Conservation (phyloP, 2,113 vertebrate genomes). For the Forbesichthys agassizii region DNA sequence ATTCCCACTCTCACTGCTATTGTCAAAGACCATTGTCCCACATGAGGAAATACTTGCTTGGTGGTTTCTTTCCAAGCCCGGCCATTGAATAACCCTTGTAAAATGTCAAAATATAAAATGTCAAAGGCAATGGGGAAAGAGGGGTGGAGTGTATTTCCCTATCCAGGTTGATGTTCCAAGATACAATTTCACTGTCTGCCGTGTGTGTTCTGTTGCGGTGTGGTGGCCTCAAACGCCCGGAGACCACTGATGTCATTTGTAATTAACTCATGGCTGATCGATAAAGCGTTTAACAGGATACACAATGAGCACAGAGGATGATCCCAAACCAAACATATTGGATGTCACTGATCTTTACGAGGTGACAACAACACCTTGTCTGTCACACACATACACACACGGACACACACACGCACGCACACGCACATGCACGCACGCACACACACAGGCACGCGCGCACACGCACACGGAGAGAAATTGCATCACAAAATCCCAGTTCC, state of each 20-base stretch:
- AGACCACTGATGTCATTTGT: slow-evolving; percentile 63
- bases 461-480: neutral
- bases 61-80: neutral
- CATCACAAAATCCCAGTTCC: slow-evolving; percentile 19
- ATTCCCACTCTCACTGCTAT: slow-evolving; percentile 43
- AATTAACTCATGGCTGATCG: slow-evolving; percentile 77
- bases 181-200: slow-evolving; percentile 12
- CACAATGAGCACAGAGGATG: slow-evolving; percentile 64
- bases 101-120: slow-evolving; percentile 57
- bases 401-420: neutral
- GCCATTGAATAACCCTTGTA: slow-evolving; percentile 46
- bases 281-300: slow-evolving; percentile 72
- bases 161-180: slow-evolving; percentile 16
- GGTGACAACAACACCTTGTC: slow-evolving; percentile 55
- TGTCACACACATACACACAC: slow-evolving; percentile 36
- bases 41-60: slow-evolving; percentile 24
- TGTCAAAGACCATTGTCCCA: neutral
- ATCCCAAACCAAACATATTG: slow-evolving; percentile 68
- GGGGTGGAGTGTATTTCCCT: slow-evolving; percentile 19
- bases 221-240: slow-evolving; percentile 21
- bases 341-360: slow-evolving; percentile 70
- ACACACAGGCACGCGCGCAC: neutral
- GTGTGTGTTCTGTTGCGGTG: slow-evolving; percentile 14
- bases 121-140: slow-evolving; percentile 34
- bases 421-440: slow-evolving; percentile 1